Evolutionary conservation across 2,797 vertebrate genomes (phyloP).

Genomic region (Clamator glandarius): DNA sequence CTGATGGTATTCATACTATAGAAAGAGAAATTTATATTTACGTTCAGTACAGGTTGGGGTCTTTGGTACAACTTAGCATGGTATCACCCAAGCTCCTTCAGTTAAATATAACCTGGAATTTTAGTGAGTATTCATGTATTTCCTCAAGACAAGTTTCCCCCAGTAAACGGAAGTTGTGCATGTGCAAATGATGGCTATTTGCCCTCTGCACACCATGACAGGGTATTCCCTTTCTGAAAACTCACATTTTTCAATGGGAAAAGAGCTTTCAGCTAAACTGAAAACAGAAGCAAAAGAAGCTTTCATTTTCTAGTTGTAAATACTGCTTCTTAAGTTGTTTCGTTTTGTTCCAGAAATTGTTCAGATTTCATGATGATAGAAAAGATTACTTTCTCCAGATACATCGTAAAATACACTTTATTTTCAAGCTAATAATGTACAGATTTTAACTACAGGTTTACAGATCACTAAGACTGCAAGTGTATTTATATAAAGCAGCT

Average conservation of each 20-base stretch:
- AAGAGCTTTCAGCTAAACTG: not conserved
- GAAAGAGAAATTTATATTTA: not conserved
- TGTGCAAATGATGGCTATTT: not conserved
- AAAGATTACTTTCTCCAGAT: not conserved
- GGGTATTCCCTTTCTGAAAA: not conserved
- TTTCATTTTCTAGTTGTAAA: not conserved
- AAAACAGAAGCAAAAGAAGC: not conserved
- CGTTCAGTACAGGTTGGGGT: not conserved
- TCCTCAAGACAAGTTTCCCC: not conserved
- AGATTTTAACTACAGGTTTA: not conserved
- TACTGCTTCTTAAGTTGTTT: not conserved
- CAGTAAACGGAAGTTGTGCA: not conserved
- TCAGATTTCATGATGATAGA: not conserved
- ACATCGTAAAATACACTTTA: not conserved
- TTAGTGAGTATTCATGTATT: not conserved
- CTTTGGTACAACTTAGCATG: not conserved
- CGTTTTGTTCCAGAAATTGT: not conserved
- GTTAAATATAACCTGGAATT: not conserved
- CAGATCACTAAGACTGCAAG: not conserved
- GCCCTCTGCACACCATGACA: not conserved
- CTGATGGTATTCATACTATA: not conserved
- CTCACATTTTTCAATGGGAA: not conserved
- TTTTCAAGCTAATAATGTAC: not conserved
- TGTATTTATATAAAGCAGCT: not conserved
- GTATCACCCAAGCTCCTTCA: not conserved